Percentiles rank a stretch among this genome's conserved stretches.
phyloP scores from a whole-genome alignment of 2,888 invertebrate genomes.

The Diarsia mendica region DNA sequence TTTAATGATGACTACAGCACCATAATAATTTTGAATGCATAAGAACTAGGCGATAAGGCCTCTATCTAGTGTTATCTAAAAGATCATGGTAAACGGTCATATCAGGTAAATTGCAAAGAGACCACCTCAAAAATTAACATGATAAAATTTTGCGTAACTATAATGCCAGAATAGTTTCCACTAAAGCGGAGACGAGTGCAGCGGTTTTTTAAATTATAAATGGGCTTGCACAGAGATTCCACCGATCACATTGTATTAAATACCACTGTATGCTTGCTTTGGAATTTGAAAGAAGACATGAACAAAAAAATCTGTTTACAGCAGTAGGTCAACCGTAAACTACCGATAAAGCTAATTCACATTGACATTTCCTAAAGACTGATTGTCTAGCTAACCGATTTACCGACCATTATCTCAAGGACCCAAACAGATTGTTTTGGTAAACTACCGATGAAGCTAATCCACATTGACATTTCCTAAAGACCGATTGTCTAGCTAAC shows the following conservation, averaged over 20 bases:
- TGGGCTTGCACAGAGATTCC: too few species aligned
- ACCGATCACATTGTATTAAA: too few species aligned
- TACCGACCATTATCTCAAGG: slow-evolving; percentile 44
- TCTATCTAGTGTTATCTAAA: slow-evolving; percentile 1
- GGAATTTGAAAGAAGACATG: slow-evolving; percentile 3
- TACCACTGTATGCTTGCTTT: too few species aligned
- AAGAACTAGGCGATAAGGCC: background rate
- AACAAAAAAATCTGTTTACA: slow-evolving; percentile 10
- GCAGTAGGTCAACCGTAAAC: slow-evolving; percentile 19
- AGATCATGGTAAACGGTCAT: background rate
- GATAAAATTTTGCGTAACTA: too few species aligned
- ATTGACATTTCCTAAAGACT: slow-evolving; percentile 52
- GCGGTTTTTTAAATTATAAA: too few species aligned
- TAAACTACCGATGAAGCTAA: slow-evolving; percentile 28
- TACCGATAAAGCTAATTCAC: slow-evolving; percentile 23
- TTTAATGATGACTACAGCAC: too few species aligned
- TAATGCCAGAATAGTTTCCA: too few species aligned
- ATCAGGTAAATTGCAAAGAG: too few species aligned
- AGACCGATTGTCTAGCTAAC: slow-evolving; percentile 28
- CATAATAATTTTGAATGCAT: background rate
- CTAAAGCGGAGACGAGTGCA: too few species aligned
- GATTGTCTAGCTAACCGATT: slow-evolving; percentile 29
- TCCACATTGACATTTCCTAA: slow-evolving; percentile 51
- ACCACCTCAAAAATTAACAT: too few species aligned
- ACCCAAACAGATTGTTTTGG: too few species aligned